These are phyloP conservation scores for Drosophila pegasa DNA, from an alignment of 2,888 invertebrate genomes.

Conservation along the genomic window DNA sequence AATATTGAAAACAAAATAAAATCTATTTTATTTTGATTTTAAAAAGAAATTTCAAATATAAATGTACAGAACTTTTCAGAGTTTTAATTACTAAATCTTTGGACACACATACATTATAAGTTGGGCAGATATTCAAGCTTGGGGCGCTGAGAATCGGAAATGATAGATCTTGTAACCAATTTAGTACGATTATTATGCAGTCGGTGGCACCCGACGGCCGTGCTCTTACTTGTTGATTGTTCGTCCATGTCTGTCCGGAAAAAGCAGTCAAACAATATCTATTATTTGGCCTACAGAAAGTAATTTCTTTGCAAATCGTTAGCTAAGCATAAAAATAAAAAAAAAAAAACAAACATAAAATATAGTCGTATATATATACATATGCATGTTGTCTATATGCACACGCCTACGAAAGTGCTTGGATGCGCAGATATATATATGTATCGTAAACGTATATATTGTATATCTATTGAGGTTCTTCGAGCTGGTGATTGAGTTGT, in stretches of 20 bases:
- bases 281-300: not conserved
- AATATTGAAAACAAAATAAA: not conserved
- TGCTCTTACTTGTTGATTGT: too few relatives aligned
- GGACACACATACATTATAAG: too few relatives aligned
- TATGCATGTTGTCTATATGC: not conserved
- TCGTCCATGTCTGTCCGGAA: too few relatives aligned
- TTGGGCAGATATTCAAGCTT: too few relatives aligned
- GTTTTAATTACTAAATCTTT: too few relatives aligned
- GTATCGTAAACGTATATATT: not conserved
- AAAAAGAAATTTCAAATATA: too few relatives aligned
- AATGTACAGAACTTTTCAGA: too few relatives aligned
- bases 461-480: not conserved
- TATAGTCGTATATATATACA: not conserved
- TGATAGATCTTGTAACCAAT: not conserved
- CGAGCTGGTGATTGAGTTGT: not conserved
- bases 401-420: not conserved
- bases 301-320: not conserved
- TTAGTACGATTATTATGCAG: not conserved
- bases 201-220: not conserved
- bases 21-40: too few relatives aligned
- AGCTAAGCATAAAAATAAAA: not conserved
- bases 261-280: too few relatives aligned
- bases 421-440: not conserved
- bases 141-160: too few relatives aligned
- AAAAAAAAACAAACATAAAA: not conserved